phyloP scores from a whole-genome alignment of 2,888 invertebrate genomes.

The Nineta flava region DNA sequence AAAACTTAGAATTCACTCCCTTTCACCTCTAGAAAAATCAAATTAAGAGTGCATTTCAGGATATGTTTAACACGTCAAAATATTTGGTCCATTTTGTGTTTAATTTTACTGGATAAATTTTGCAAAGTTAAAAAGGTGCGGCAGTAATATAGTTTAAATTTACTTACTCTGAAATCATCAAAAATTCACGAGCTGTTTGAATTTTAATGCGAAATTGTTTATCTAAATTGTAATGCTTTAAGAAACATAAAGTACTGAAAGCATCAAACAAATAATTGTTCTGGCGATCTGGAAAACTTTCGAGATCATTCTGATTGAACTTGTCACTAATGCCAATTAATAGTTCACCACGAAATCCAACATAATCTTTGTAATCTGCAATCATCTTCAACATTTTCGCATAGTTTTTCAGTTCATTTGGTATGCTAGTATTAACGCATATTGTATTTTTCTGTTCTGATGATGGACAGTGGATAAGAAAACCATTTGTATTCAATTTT shows the following conservation, averaged over 20 bases:
- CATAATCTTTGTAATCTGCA: slow-evolving; percentile 43
- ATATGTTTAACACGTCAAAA: too few relatives aligned
- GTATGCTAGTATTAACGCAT: slow-evolving; percentile 37
- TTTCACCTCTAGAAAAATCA: too few relatives aligned
- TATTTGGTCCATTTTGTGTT: too few relatives aligned
- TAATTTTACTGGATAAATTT: too few relatives aligned
- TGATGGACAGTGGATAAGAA: slow-evolving; percentile 41
- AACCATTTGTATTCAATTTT: slow-evolving; percentile 41
- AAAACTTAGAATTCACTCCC: too few relatives aligned
- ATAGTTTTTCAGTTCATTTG: slow-evolving; percentile 41
- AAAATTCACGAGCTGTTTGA: slow-evolving; percentile 43
- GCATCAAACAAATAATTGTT: slow-evolving; percentile 47
- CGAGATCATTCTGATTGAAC: slow-evolving; percentile 28
- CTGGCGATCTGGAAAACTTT: slow-evolving; percentile 11
- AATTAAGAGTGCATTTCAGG: too few relatives aligned
- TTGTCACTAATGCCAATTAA: slow-evolving; percentile 2
- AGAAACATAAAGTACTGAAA: slow-evolving; percentile 42
- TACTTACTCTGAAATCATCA: slow-evolving; percentile 30
- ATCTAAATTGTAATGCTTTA: slow-evolving; percentile 41
- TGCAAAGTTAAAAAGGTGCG: too few relatives aligned
- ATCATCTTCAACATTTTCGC: slow-evolving; percentile 43
- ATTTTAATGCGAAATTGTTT: slow-evolving; percentile 44
- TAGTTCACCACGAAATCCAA: slow-evolving; percentile 39
- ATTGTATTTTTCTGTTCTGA: too few relatives aligned
- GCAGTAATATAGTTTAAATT: too few relatives aligned